Evolutionary conservation across 2,113 vertebrate genomes (phyloP).

Genomic region (Osmerus mordax): DNA sequence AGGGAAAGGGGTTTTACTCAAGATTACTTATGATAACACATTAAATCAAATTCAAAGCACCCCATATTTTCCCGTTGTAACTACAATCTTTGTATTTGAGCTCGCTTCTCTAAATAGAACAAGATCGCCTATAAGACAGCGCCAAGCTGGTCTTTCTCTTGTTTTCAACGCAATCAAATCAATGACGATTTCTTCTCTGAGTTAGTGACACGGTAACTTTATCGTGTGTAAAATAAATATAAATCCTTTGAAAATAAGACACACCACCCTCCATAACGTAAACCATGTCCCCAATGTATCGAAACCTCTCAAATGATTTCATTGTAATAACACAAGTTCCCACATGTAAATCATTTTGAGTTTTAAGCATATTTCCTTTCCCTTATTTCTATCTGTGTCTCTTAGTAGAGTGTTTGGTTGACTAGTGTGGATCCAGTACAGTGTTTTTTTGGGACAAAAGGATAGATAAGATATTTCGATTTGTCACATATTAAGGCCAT

Average conservation of each 20-base stretch:
- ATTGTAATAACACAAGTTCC: slow-evolving; percentile 24
- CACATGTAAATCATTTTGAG: slow-evolving; percentile 7
- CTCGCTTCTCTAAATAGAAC: slow-evolving; percentile 22
- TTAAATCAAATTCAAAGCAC: slow-evolving; percentile 44
- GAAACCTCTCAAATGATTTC: slow-evolving; percentile 17
- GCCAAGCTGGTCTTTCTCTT: slow-evolving; percentile 62
- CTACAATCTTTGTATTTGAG: slow-evolving; percentile 19
- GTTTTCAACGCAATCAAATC: slow-evolving; percentile 53
- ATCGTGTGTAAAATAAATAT: slow-evolving; percentile 51
- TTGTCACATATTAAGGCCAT: too few species aligned
- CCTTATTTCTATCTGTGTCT: too few species aligned
- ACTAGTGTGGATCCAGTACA: too few species aligned
- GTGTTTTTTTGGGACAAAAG: too few species aligned
- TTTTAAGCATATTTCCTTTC: too few species aligned
- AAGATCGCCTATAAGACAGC: neutral
- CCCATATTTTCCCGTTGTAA: slow-evolving; percentile 21
- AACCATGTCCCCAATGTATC: slow-evolving; percentile 32
- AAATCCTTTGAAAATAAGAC: slow-evolving; percentile 40
- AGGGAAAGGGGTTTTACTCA: slow-evolving; percentile 42
- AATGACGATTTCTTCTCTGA: slow-evolving; percentile 64
- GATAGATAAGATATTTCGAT: too few species aligned
- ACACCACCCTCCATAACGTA: slow-evolving; percentile 29
- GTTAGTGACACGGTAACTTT: too few species aligned
- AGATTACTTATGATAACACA: slow-evolving; percentile 51
- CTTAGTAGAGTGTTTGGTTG: too few species aligned